Base-by-base conservation (phyloP, 2,888 invertebrate genomes). In the Polymixis flavicincta region DNA sequence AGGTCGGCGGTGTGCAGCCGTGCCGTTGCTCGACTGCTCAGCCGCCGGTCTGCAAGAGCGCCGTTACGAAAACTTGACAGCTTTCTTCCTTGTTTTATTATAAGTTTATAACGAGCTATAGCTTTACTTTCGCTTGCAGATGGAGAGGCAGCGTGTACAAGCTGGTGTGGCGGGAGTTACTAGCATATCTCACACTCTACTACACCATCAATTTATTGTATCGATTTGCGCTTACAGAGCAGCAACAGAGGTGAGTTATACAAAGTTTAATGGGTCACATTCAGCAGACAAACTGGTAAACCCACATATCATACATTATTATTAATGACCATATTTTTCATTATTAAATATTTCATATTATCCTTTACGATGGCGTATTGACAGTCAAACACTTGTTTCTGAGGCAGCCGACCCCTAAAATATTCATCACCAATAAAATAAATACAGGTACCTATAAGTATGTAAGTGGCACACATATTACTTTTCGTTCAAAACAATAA, bases 121-220 rank as follows among this genome's bases (percentile, higher is more conserved):
- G 37, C 28, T 67, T 75, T 63, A 69, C 61, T 85, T 82, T 86
- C 81, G 67, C 82, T 86, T 80, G 32, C 97, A 99, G 99, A 97
- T 99, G 99, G 99, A 97, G 98, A 92, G 99, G 99, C 90, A 99
- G 99, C 93, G 99, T 99, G 60, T 99, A 99, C 97, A 99, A 99
- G 97, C 96, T 99, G 93, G 98, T 99, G 84, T 99, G 99, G 99
- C 97, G 99, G 89, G 99, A 99, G 97, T 97, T 99, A 85, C 94
- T 99, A 91, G 98, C 98, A 75, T 99, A 99, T 96, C 97, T 98
- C 92, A 97, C 97, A 88, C 95, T 99, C 87, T 99, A 99, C 96
- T 98, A 98, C 95, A 97, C 98, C 88, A 98, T 99, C 92, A 99
- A 98, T 95, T 96, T 99, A 88, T 95, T 98, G 86, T 99, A 99